A percentile compares a stretch with the other conserved stretches of the same genome.
Evolutionary conservation across 2,113 vertebrate species (phyloP).

Genomic region (Corynorhinus townsendii): DNA sequence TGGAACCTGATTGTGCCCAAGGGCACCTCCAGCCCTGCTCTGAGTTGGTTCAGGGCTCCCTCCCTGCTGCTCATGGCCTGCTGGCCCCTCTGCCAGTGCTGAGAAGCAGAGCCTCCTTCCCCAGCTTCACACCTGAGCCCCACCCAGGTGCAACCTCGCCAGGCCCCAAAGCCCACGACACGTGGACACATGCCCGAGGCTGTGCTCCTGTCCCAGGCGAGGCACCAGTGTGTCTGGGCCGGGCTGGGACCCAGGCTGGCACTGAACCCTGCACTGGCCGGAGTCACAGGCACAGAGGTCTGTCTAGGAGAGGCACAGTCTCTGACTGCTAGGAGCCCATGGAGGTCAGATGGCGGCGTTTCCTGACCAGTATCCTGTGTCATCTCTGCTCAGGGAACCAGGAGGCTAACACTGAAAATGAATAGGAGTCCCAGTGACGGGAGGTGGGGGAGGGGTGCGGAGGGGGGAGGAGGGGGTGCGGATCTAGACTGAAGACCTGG

Average conservation of each 20-base stretch:
- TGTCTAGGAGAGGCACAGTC: neutral
- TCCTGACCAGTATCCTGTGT: neutral
- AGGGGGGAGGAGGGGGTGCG: fast-evolving
- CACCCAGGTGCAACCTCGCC: neutral
- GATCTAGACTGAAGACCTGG: neutral
- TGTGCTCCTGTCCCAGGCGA: neutral
- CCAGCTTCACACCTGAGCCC: neutral
- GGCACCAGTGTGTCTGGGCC: fast-evolving
- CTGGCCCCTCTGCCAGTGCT: neutral
- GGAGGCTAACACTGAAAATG: neutral
- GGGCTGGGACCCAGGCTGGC: neutral
- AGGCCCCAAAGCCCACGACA: neutral
- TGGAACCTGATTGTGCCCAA: neutral
- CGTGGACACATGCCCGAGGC: neutral
- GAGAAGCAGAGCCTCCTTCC: neutral
- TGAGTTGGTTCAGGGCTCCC: neutral
- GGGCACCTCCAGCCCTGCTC: neutral
- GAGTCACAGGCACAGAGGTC: no score
- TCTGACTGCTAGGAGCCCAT: neutral
- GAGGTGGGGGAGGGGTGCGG: fast-evolving
- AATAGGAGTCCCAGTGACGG: neutral
- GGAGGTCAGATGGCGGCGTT: neutral
- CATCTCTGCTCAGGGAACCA: neutral
- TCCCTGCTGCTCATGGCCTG: fast-evolving
- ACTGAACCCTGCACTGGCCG: neutral